Evolutionary conservation across 2,797 vertebrate species (phyloP).

Genomic region (Sciurus vulgaris): DNA sequence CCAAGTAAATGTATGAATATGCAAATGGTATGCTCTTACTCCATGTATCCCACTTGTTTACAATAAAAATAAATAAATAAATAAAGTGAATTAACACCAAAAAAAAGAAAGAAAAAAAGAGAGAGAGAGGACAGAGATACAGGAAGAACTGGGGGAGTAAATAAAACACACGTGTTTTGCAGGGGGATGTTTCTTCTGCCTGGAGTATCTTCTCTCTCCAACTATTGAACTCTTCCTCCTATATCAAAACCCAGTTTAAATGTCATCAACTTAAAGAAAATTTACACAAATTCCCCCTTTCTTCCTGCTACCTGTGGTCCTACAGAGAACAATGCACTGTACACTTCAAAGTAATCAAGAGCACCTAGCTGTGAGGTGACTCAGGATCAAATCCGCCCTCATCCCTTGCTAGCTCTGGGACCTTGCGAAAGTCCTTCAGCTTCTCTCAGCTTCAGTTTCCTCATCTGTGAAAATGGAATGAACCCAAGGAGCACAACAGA

Average conservation of each 20-base stretch:
- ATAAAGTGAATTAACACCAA: too few relatives aligned
- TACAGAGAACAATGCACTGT: neutral
- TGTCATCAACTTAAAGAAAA: neutral
- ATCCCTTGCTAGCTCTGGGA: neutral
- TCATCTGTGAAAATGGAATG: neutral
- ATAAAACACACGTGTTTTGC: neutral
- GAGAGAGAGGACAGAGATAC: too few relatives aligned
- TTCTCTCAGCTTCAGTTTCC: neutral
- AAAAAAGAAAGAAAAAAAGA: too few relatives aligned
- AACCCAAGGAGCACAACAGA: neutral
- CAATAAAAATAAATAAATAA: too few relatives aligned
- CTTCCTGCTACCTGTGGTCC: neutral
- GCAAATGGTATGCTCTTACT: too few relatives aligned
- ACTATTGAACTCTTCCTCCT: neutral
- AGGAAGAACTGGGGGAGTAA: neutral
- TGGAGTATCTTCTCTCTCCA: neutral
- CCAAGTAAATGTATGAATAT: too few relatives aligned
- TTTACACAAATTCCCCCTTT: neutral
- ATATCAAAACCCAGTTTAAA: constrained; percentile 36
- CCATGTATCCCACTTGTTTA: too few relatives aligned
- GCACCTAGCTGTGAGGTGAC: neutral
- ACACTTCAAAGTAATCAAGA: neutral
- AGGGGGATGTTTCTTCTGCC: neutral
- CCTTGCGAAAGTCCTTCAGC: neutral
- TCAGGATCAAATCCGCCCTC: neutral